Evolutionary conservation across 30 jellyfish, hydroid and myxozoan species (phyloP).

Genomic region (Kudoa iwatai): DNA sequence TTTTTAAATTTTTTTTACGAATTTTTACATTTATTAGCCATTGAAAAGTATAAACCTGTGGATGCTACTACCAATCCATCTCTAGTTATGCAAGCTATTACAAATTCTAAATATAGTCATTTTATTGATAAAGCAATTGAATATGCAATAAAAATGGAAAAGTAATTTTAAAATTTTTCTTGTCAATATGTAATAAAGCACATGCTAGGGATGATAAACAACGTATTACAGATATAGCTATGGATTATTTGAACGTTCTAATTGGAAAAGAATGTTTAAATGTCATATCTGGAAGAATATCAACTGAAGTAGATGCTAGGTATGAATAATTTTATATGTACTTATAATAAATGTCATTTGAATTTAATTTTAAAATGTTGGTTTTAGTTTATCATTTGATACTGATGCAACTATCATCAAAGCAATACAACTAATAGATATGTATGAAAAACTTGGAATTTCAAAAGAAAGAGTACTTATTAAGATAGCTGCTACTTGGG

Average conservation of each 20-base stretch:
- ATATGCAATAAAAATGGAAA: conserved; percentile 14
- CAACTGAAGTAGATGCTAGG: conserved; percentile 99
- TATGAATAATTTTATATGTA: conserved; percentile 1
- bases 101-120: conserved; percentile 17
- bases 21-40: conserved; percentile 6
- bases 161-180: too few species aligned
- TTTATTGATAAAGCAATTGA: conserved; percentile 30
- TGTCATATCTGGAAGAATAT: conserved; percentile 82
- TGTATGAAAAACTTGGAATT: conserved; percentile 47
- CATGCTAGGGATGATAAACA: too few species aligned
- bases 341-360: too few species aligned
- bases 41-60: conserved; percentile 39
- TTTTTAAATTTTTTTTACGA: background rate
- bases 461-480: conserved; percentile 29
- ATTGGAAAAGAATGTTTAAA: conserved; percentile 47
- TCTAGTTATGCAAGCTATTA: conserved; percentile 39
- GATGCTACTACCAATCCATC: conserved; percentile 98
- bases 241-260: conserved; percentile 31
- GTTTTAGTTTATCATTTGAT: conserved; percentile 38
- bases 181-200: too few species aligned
- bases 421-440: conserved; percentile 17
- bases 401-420: conserved; percentile 37
- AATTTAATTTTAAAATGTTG: background rate
- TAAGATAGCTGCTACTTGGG: conserved; percentile 84
- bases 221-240: too few species aligned